Base-by-base conservation (phyloP, 2,113 vertebrate genomes). In the Marmota monax region DNA sequence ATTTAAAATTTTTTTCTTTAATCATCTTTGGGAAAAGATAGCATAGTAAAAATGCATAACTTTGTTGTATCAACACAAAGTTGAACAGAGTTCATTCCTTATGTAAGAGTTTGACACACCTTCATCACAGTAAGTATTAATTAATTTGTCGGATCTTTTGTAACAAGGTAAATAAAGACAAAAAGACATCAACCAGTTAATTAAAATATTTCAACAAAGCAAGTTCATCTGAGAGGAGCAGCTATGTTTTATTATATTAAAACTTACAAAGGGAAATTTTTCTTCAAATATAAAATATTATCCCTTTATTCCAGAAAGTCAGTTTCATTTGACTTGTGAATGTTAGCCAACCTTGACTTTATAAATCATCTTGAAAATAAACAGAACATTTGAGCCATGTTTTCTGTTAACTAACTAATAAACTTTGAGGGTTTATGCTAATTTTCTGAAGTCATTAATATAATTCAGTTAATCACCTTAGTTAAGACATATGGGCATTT, bases 331-430 rank as follows among this genome's bases (percentile, higher is more conserved):
- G 82, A n/a, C 86, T 92, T 86, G 39, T 83, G n/a, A 0, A 0
- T 96, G 77, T 93, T 92, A 97, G 72, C 39, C 94, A 94, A 58
- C 51, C 79, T 96, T 97, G 94, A 34, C 45, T 98, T 97, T 97
- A 80, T 97, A 87, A 65, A 53, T 97, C 45, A 79, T 92, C 91
- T 82, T 96, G 65, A 97, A 97, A 97, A 97, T 74, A 95, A 96
- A 95, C 53, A 97, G 92, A 96, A 70, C 27, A 96, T 95, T 97
- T 92, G 95, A 90, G 78, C 42, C 79, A 97, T 96, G 76, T 74
- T 87, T 97, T 20, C 86, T 97, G 53, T 95, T 96, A 84, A 76
- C 87, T 88, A 92, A 97, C 79, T 37, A 96, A 93, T 88, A 97
- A 97, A 83, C 34, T 23, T 82, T 37, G 45, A 95, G 0, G 1